Evolutionary conservation across 2,113 vertebrate genomes (phyloP), one percentile per base, ranked within the genome.

Genomic region (Cercopithecus mona): DNA sequence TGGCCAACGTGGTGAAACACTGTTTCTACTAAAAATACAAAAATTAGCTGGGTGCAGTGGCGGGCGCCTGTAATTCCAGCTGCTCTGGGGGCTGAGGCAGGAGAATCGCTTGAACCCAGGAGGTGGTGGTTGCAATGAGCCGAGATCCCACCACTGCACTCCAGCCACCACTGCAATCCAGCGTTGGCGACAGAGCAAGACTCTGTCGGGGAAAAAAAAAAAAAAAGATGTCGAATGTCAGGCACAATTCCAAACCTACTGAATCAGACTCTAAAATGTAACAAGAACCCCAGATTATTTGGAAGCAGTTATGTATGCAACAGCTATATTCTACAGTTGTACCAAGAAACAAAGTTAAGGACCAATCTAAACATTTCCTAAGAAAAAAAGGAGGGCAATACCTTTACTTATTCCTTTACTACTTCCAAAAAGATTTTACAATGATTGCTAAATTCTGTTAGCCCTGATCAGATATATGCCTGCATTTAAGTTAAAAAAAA

Each of bases 381-480:
- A 83, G n/a, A 38, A 91, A 93, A n/a, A 52, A 73, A 85, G 25
- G n/a, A 18, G 61, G n/a, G 12, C 94, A 95, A 81, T 55, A 1
- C 14, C 43, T 82, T 88, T 30, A 88, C 66, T 72, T 89, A 72
- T 92, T 78, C 5, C n/a, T 95, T 93, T 95, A 91, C 57, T 83
- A 85, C 66, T 84, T 96, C 35, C 52, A 10, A 96, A 80, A 48
- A 87, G 1, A 90, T 84, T 96, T 90, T 81, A 50, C 75, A 87
- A 89, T 83, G 23, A 97, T 72, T 78, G 35, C 45, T 92, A 87
- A 88, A 0, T 87, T 92, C 9, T 92, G 6, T 14, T 61, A 87
- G 52, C 27, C 4, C 10, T 23, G 4, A 89, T n/a, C 35, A 72
- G 32, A 79, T 83, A 3, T 2, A 68, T 88, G 32, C 2, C 6